A percentile compares a stretch with the other conserved stretches of the same genome.
These are phyloP conservation scores for Lacerta agilis DNA, from an alignment of 2,797 vertebrate genomes.

Conservation along the genomic window DNA sequence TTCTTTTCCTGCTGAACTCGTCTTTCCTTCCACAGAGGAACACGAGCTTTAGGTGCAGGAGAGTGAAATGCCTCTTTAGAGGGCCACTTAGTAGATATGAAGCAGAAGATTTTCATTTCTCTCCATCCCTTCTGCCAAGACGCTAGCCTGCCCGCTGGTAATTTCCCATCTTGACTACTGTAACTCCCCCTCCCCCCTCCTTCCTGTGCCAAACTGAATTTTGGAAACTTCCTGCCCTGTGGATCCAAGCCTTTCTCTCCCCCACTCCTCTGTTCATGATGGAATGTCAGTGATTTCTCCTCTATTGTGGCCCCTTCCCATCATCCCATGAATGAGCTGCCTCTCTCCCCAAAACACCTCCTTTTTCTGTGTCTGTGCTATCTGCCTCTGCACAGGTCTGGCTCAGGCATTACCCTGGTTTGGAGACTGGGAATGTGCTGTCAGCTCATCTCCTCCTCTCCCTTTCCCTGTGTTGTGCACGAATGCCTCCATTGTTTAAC, in stretches of 20 bases:
- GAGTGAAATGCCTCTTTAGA: constrained; percentile 73
- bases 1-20: constrained; percentile 71
- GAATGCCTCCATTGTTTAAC: neutral
- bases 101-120: constrained; percentile 77
- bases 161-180: constrained; percentile 76
- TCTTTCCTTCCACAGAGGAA: constrained; percentile 78
- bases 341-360: neutral
- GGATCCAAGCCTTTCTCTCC: constrained; percentile 38
- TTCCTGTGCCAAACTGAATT: constrained; percentile 49
- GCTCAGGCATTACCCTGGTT: neutral
- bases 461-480: too few relatives aligned
- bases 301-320: constrained; percentile 42
- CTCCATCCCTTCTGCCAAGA: constrained; percentile 76
- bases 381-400: too few relatives aligned
- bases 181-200: constrained; percentile 59
- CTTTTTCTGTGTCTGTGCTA: neutral
- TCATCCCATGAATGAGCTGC: constrained; percentile 12
- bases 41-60: constrained; percentile 75
- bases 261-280: constrained; percentile 9
- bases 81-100: constrained; percentile 76
- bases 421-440: neutral
- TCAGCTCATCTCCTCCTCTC: too few relatives aligned
- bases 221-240: constrained; percentile 45
- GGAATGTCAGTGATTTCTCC: constrained; percentile 16
- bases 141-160: constrained; percentile 76